Percentiles rank a stretch among this genome's conserved stretches.
Evolutionary conservation across 2,113 vertebrate species (phyloP).

Genomic region (Aspiorhynchus laticeps): DNA sequence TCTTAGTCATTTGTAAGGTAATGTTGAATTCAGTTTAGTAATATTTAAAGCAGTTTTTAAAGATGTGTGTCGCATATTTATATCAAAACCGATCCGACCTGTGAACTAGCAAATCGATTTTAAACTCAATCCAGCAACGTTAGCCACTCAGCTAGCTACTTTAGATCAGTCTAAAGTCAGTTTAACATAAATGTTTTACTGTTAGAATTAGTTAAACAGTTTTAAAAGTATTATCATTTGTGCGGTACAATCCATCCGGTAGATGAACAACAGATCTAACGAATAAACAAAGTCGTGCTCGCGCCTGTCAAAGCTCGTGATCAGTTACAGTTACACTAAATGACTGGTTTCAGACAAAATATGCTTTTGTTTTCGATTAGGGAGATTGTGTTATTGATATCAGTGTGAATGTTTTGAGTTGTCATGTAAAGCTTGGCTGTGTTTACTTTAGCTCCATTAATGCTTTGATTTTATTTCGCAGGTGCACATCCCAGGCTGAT

Average conservation of each 20-base stretch:
- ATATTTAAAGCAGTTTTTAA: neutral
- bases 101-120: constrained; percentile 13
- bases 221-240: neutral
- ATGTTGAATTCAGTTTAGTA: neutral
- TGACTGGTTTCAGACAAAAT: neutral
- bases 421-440: neutral
- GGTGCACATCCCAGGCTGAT: neutral
- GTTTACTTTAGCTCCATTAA: neutral
- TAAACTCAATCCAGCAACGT: neutral
- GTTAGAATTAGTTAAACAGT: neutral
- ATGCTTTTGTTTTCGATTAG: neutral
- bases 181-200: neutral
- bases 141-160: constrained; percentile 21
- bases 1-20: neutral
- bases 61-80: neutral
- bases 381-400: neutral
- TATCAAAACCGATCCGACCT: neutral
- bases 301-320: neutral
- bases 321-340: neutral
- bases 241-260: neutral
- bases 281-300: neutral
- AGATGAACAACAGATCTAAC: neutral
- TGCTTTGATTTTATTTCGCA: constrained; percentile 11
- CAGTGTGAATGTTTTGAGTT: neutral
- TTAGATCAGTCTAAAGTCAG: neutral